phyloP scores from a whole-genome alignment of 1,140 invertebrate genomes.

The Diprion similis region DNA sequence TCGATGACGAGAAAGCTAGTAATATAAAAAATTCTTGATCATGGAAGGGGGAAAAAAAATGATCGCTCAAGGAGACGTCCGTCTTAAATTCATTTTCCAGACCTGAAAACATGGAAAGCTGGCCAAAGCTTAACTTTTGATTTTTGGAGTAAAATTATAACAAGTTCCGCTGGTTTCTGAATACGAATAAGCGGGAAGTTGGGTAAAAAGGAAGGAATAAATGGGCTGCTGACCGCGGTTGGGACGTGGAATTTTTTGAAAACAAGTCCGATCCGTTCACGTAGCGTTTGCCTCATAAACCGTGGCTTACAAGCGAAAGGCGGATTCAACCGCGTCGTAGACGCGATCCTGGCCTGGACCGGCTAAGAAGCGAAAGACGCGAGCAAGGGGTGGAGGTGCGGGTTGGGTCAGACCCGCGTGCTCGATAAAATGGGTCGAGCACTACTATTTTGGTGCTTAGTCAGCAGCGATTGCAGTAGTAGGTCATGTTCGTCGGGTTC shows the following conservation, averaged over 20 bases:
- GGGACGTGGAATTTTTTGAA: too few relatives aligned
- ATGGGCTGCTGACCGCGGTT: too few relatives aligned
- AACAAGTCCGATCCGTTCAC: neutral
- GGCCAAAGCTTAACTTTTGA: neutral
- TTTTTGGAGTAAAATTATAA: neutral
- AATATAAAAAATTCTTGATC: too few relatives aligned
- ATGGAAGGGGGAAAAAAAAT: too few relatives aligned
- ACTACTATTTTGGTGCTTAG: neutral
- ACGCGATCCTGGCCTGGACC: neutral
- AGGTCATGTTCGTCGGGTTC: neutral
- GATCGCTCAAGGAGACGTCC: too few relatives aligned
- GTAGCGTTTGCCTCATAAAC: neutral
- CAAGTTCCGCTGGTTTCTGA: too few relatives aligned
- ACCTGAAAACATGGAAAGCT: neutral
- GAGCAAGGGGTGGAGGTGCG: too few relatives aligned
- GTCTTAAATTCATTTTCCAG: neutral
- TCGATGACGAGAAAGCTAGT: too few relatives aligned
- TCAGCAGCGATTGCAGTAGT: neutral
- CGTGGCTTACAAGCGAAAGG: constrained; percentile 35
- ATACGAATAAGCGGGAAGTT: neutral
- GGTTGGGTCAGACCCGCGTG: constrained; percentile 2
- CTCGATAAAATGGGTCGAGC: constrained; percentile 3
- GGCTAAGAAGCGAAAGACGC: neutral
- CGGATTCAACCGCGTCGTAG: constrained; percentile 20
- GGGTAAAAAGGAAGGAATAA: neutral